Percentiles rank a stretch among this genome's conserved stretches.
Conservation (phyloP, 2,797 vertebrate genomes). For the Scarus forsteni region DNA sequence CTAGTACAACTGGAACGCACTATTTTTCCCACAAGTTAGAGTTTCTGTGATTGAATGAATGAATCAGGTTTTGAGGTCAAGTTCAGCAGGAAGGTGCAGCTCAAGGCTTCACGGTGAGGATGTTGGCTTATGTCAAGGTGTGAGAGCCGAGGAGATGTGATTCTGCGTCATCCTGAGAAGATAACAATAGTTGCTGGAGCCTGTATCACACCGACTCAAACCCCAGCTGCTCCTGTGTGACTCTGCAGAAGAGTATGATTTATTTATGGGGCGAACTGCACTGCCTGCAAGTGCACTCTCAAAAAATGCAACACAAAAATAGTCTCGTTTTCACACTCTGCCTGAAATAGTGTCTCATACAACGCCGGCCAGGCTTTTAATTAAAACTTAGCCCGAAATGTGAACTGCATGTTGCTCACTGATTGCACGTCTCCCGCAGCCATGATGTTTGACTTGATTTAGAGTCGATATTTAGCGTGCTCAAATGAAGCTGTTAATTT, state of each 20-base stretch:
- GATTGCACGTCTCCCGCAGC: constrained; percentile 30
- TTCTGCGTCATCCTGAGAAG: constrained; percentile 32
- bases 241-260: constrained; percentile 39
- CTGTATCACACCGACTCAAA: constrained; percentile 54
- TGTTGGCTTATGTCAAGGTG: constrained; percentile 45
- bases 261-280: constrained; percentile 43
- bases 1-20: no score
- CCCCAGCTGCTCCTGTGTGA: constrained; percentile 39
- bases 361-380: constrained; percentile 18
- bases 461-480: constrained; percentile 52
- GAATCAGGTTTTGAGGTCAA: constrained; percentile 42
- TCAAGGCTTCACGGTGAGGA: constrained; percentile 56
- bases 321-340: constrained; percentile 27
- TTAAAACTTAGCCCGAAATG: constrained; percentile 30
- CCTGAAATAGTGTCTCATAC: constrained; percentile 32
- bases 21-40: no score
- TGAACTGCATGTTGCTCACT: constrained; percentile 15
- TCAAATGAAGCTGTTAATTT: constrained; percentile 74
- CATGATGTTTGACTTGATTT: constrained; percentile 54
- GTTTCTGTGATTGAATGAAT: constrained; percentile 22
- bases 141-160: constrained; percentile 49
- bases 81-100: constrained; percentile 45
- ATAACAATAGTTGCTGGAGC: constrained; percentile 52
- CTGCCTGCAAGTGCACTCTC: constrained; percentile 28
- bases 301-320: constrained; percentile 35